Evolutionary conservation across 2,113 vertebrate species (phyloP).

Genomic region (Lophochroa leadbeateri): DNA sequence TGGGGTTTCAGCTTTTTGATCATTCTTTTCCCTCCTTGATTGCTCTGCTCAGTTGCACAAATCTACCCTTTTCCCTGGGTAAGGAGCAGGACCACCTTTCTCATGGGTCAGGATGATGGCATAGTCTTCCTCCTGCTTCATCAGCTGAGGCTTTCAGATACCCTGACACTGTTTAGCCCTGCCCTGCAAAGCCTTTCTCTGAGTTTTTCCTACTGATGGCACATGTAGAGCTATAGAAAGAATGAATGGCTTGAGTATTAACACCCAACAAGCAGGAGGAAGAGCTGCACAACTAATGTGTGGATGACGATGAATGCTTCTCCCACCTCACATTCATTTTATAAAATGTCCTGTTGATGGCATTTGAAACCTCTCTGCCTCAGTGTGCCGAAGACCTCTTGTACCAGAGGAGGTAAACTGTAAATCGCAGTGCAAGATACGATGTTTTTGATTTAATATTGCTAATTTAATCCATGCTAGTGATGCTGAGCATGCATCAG

Average conservation of each 20-base stretch:
- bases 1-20: not conserved
- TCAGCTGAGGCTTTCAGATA: constrained; percentile 4
- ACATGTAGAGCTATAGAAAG: not conserved
- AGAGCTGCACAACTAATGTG: not conserved
- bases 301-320: not conserved
- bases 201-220: not conserved
- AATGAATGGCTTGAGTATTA: not conserved
- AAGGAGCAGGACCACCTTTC: not conserved
- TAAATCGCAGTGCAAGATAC: not conserved
- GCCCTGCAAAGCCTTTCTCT: not conserved
- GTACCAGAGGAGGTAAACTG: not conserved
- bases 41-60: not conserved
- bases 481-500: not conserved
- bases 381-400: not conserved
- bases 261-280: not conserved
- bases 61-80: not conserved
- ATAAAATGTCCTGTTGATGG: not conserved
- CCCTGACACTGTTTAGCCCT: constrained; percentile 19
- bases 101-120: not conserved
- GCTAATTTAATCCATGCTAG: not conserved
- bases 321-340: not conserved
- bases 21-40: not conserved
- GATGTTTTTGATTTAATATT: not conserved
- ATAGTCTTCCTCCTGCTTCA: constrained; percentile 4
- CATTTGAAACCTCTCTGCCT: not conserved